Percentiles rank a stretch among this genome's conserved stretches.
These are phyloP conservation scores for Vicugna pacos DNA, from an alignment of 2,113 vertebrate genomes.

Conservation along the genomic window DNA sequence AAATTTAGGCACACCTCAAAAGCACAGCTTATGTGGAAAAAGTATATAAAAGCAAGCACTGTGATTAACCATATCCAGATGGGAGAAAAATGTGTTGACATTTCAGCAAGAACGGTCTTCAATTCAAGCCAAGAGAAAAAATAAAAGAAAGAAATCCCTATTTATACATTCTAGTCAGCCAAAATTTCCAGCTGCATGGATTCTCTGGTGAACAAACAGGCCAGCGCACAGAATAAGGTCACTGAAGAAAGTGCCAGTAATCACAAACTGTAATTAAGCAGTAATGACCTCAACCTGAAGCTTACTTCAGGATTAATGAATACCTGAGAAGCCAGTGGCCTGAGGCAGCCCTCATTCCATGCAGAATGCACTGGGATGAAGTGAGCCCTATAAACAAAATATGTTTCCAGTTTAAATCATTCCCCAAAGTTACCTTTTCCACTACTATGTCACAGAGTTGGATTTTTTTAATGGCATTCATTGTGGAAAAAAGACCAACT, in stretches of 20 bases:
- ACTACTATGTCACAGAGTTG: neutral
- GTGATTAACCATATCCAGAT: slow-evolving; percentile 72
- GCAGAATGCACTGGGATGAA: neutral
- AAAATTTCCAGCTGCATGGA: slow-evolving; percentile 71
- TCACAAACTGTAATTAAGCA: slow-evolving; percentile 70
- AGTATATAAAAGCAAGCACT: slow-evolving; percentile 14
- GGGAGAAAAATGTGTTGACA: slow-evolving; percentile 77
- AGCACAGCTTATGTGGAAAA: slow-evolving; percentile 53
- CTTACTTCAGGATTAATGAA: slow-evolving; percentile 78
- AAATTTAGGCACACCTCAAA: slow-evolving; percentile 51
- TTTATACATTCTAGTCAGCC: slow-evolving; percentile 78
- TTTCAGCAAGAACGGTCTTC: slow-evolving; percentile 77
- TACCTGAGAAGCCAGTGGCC: slow-evolving; percentile 59
- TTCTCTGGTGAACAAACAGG: slow-evolving; percentile 72
- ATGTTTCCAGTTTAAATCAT: slow-evolving; percentile 51
- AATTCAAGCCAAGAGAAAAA: slow-evolving; percentile 27
- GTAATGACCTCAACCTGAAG: slow-evolving; percentile 70
- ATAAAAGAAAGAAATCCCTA: slow-evolving; percentile 19
- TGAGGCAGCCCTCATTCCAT: slow-evolving; percentile 30
- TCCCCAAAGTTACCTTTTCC: slow-evolving; percentile 22
- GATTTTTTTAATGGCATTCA: slow-evolving; percentile 19
- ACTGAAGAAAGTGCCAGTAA: slow-evolving; percentile 64
- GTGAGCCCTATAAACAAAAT: slow-evolving; percentile 47
- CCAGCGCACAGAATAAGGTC: slow-evolving; percentile 65
- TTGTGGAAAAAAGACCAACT: neutral